Base-by-base conservation (phyloP, 1,140 invertebrate genomes). In the Battus philenor region DNA sequence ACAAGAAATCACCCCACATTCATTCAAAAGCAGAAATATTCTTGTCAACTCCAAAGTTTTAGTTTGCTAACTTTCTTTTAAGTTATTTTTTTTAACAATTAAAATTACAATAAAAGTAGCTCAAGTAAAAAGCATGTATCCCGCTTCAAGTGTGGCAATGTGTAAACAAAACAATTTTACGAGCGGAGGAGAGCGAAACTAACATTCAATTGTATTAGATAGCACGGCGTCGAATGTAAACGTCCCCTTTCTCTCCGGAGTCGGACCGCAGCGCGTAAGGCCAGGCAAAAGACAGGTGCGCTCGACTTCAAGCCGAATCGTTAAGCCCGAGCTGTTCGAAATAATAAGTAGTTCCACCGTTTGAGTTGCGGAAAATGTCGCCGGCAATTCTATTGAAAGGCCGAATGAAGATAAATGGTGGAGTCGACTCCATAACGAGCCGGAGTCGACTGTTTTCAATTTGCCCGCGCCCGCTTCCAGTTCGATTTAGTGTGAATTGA, bases 401-500 rank as follows among this genome's bases (percentile, higher is more conserved):
- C 69, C 63, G 71, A 81, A 84, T 80, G 69, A 81, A 76, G 80
- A 81, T 78, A 84, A 81, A 84, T 84, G 75, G 68, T 65, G 38
- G 50, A 76, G 52, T 72, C 66, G 67, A 63, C 60, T 77, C 58
- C 63, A 68, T 81, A 84, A 84, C 77, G 75, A 84, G 69, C 55
- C 67, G 50, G 59, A 74, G 58, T 78, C 65, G 69, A 76, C 75
- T 79, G 80, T 78, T 81, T 79, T 75, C 75, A 81, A 78, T 84
- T 84, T 75, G 64, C 61, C 62, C 51, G 51, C 36, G 49, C 68
- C 50, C 55, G 57, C 50, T 71, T 65, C 59, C 49, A 56, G 45
- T 71, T 69, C 71, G 69, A 73, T 79, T 77, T 76, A 65, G 68
- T 76, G 66, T 74, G 59, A 77, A 69, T 72, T 73, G 53, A 54